Base-by-base conservation (phyloP, 2,888 invertebrate species). In the Lycia hirtaria region DNA sequence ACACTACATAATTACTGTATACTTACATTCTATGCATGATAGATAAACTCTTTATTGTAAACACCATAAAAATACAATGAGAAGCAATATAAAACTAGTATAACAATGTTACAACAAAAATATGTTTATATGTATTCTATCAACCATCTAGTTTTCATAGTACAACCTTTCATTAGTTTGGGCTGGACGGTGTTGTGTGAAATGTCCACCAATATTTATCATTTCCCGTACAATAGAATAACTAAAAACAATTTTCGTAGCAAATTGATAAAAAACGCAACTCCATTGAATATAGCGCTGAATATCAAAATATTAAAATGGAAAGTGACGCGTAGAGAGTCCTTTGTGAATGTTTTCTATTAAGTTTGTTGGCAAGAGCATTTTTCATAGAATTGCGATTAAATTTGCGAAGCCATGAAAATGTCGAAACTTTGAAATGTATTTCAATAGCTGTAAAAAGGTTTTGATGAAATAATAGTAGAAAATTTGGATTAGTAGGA, bases 381-480 rank as follows among this genome's bases (percentile, higher is more conserved):
- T 49, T 55, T 49, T 47, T 22, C 44, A 58, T 26, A 37, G 59
- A 52, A 62, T 68, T 57, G 64, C 62, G 52, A 15, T 56, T 26
- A 64, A 65, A 66, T 33, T 30, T 32, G 24, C 9, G 24, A n/a
- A 41, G 24, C 33, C 33, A 12, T 40, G 22, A 51, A 40, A 30
- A 22, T 20, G 17, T 12, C 3, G 12, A 19, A 48, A n/a, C 26
- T 19, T 28, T 17, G 17, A 15, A 15, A 37, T 12, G n/a, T 15
- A 24, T 9, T 35, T 17, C 3, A 22, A 32, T 15, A 20, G 15
- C n/a, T 12, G 5, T 22, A 4, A 35, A 40, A 22, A 40, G 20
- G 3, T 5, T 14, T 4, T 12, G 6, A 14, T n/a, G n/a, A n/a
- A 14, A 4, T 32, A 4, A 1, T 3, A 4, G 12, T 10, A n/a